Evolutionary conservation across 1,140 invertebrate species (phyloP), one percentile per base, ranked within the genome.

Genomic region (Aphelenchoides avenae): DNA sequence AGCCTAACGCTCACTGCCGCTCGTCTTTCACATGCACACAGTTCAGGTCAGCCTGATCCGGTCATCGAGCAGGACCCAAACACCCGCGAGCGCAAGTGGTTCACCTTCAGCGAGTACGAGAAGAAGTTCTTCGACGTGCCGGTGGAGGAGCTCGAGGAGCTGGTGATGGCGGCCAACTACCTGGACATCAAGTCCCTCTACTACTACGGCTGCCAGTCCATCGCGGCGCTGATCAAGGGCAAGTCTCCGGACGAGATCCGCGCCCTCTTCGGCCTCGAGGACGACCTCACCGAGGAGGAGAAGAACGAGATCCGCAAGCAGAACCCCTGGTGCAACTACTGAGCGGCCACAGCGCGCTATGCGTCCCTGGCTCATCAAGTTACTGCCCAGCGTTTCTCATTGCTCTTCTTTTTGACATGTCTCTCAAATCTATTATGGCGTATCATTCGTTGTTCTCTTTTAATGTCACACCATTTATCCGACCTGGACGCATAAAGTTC

Each of bases 171-270:
- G 9, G 59, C 52, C 46, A 59, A 63, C 22, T 51, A 29, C 24
- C 20, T 64, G 13, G 43, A 64, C 36, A 52, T 64, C 24, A 22
- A 24, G 15, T 71, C 62, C 13, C 41, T 64, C 15, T 64, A 71
- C 42, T n/a, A 64, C 13, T 64, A 20, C 27, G 34, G 43, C 0
- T 70, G 67, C 29, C 67, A 64, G 34, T 30, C 39, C 7, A 40
- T 50, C 22, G 62, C 62, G 31, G 31, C 27, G 9, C 27, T 58
- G 22, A 29, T 64, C 22, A 63, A 64, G 34, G 46, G 44, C 13
- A 62, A 66, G 46, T 42, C 64, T 9, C 42, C 66, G 7, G 67
- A 63, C 11, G 60, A 70, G 22, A 42, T 64, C n/a, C 65, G 62
- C 9, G 57, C 31, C 18, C 29, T 66, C 24, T 51, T 70, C 9